These are phyloP conservation scores for Polypterus bichir DNA, from an alignment of 2,113 vertebrate species.

Conservation along the genomic window DNA sequence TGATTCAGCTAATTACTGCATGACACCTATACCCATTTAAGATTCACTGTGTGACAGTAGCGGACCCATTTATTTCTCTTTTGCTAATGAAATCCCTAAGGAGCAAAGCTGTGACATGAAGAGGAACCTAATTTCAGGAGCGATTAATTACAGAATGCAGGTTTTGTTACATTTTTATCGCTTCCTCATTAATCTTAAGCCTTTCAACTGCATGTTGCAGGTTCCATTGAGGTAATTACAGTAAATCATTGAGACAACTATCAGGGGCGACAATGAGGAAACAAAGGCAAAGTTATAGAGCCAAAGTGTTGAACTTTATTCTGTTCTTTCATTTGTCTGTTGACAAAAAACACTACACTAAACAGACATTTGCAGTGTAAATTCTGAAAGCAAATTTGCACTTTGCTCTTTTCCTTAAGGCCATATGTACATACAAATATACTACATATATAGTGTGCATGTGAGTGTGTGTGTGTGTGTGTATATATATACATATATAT, in stretches of 20 bases:
- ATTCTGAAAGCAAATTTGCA: too few relatives aligned
- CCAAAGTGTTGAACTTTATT: too few relatives aligned
- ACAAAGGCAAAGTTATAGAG: conserved; percentile 15
- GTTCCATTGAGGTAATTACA: conserved; percentile 38
- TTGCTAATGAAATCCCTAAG: conserved; percentile 42
- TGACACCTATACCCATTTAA: conserved; percentile 13
- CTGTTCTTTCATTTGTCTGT: too few relatives aligned
- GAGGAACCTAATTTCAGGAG: conserved; percentile 31
- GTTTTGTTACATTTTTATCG: conserved; percentile 42
- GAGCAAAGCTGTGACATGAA: conserved; percentile 23
- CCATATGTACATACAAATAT: too few relatives aligned
- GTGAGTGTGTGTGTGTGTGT: too few relatives aligned
- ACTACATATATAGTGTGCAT: too few relatives aligned
- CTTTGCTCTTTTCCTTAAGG: too few relatives aligned
- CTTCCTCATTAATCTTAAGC: conserved; percentile 41
- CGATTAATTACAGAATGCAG: conserved; percentile 38
- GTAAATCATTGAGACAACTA: conserved; percentile 43
- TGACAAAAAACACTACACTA: too few relatives aligned
- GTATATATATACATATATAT: too few relatives aligned
- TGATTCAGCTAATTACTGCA: conserved; percentile 36
- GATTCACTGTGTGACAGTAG: conserved; percentile 17
- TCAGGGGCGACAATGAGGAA: conserved; percentile 2
- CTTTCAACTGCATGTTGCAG: conserved; percentile 28
- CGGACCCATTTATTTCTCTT: conserved; percentile 41
- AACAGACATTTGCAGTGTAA: too few relatives aligned